Evolutionary conservation across 1,140 invertebrate species (phyloP).

Genomic region (Dendroctonus ponderosae): DNA sequence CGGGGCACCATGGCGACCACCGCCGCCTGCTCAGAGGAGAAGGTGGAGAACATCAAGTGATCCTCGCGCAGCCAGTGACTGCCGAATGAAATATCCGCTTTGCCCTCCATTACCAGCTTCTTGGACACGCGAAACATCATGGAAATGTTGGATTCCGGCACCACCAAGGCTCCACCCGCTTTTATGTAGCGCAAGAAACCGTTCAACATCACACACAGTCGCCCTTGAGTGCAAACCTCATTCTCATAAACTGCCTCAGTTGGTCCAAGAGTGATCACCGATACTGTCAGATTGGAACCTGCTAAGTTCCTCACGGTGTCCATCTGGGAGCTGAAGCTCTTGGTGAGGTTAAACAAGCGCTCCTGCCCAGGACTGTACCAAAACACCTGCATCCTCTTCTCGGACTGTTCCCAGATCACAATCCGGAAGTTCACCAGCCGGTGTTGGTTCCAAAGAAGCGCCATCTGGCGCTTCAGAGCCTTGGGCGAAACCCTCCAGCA

Average conservation of each 20-base stretch:
- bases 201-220: constrained; percentile 1
- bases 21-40: not conserved
- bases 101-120: not conserved
- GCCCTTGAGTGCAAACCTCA: constrained; percentile 7
- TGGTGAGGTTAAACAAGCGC: constrained; percentile 3
- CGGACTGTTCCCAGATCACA: not conserved
- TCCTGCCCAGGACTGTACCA: constrained; percentile 17
- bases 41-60: constrained; percentile 1
- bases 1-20: constrained; percentile 11
- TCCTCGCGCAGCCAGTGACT: constrained; percentile 2
- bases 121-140: not conserved
- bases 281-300: constrained; percentile 13
- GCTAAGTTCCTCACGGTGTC: constrained; percentile 1
- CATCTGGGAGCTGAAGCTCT: not conserved
- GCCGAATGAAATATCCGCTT: constrained; percentile 13
- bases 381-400: not conserved
- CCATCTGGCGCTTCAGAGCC: not conserved
- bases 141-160: too few relatives aligned
- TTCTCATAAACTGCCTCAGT: constrained; percentile 1
- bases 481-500: too few relatives aligned
- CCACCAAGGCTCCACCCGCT: not conserved
- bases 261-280: not conserved
- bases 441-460: not conserved
- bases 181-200: constrained; percentile 13
- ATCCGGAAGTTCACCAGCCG: constrained; percentile 1